These are phyloP conservation scores for Ptyas mucosa DNA, from an alignment of 2,113 vertebrate genomes.

Conservation along the genomic window DNA sequence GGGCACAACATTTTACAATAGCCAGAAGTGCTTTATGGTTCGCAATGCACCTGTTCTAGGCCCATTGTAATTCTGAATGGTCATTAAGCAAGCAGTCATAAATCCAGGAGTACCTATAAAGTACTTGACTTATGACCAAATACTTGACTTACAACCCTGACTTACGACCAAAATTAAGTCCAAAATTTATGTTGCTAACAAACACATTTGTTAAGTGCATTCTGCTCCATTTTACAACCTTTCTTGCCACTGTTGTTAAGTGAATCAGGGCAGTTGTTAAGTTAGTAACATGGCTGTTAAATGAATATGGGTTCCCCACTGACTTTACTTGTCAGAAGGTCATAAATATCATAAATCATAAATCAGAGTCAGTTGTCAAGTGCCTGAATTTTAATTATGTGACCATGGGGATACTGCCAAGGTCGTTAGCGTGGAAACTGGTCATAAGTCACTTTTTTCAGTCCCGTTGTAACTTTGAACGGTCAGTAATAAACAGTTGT, in stretches of 20 bases:
- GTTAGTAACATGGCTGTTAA: not conserved
- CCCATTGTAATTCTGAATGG: not conserved
- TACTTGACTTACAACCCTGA: too few relatives aligned
- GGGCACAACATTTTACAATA: too few relatives aligned
- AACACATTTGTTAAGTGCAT: not conserved
- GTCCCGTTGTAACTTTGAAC: not conserved
- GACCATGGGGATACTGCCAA: not conserved
- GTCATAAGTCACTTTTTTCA: not conserved
- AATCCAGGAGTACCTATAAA: not conserved
- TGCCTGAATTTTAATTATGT: not conserved
- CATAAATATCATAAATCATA: not conserved
- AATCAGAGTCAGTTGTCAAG: not conserved
- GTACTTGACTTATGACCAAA: too few relatives aligned
- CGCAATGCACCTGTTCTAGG: not conserved
- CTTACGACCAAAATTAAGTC: not conserved
- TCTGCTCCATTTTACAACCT: not conserved
- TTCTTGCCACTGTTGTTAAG: not conserved
- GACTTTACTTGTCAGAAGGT: not conserved
- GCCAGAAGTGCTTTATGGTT: not conserved
- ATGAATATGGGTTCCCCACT: not conserved
- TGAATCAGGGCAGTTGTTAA: not conserved
- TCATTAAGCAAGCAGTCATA: not conserved
- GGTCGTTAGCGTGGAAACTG: not conserved
- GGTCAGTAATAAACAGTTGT: not conserved
- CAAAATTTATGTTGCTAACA: not conserved